Evolutionary conservation across 2,888 invertebrate genomes (phyloP).

Genomic region (Pyrochroa serraticornis): DNA sequence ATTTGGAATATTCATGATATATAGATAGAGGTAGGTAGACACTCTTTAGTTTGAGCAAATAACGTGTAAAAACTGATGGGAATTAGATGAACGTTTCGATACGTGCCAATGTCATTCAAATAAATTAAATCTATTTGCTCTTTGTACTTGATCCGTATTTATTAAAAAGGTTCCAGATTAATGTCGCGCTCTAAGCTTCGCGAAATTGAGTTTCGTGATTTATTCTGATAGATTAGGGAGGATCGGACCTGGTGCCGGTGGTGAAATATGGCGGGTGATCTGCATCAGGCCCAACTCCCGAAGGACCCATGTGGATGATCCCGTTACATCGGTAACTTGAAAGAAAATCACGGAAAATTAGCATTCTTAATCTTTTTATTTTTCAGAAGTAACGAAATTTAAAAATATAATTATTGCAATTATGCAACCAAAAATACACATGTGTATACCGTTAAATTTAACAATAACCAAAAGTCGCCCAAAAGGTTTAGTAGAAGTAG

Average conservation of each 20-base stretch:
- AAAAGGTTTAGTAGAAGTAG: too few relatives aligned
- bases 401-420: too few relatives aligned
- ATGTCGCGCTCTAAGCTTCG: conserved; percentile 43
- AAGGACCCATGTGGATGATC: too few relatives aligned
- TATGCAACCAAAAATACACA: too few relatives aligned
- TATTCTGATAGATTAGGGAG: conserved; percentile 34
- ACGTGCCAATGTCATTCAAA: conserved; percentile 42
- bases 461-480: too few relatives aligned
- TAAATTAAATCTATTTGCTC: conserved; percentile 49
- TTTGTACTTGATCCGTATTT: conserved; percentile 48
- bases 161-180: conserved; percentile 48
- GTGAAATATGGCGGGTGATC: too few relatives aligned
- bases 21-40: conserved; percentile 24
- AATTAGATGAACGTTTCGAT: conserved; percentile 38
- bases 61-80: conserved; percentile 36
- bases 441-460: too few relatives aligned
- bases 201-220: conserved; percentile 48
- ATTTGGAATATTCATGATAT: conserved; percentile 22
- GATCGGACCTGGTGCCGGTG: conserved; percentile 11
- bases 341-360: too few relatives aligned
- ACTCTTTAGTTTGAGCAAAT: conserved; percentile 30
- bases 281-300: too few relatives aligned
- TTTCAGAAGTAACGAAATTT: too few relatives aligned
- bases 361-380: too few relatives aligned
- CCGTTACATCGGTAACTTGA: too few relatives aligned